Evolutionary conservation across 2,797 vertebrate species (phyloP).

Genomic region (Monodelphis domestica): DNA sequence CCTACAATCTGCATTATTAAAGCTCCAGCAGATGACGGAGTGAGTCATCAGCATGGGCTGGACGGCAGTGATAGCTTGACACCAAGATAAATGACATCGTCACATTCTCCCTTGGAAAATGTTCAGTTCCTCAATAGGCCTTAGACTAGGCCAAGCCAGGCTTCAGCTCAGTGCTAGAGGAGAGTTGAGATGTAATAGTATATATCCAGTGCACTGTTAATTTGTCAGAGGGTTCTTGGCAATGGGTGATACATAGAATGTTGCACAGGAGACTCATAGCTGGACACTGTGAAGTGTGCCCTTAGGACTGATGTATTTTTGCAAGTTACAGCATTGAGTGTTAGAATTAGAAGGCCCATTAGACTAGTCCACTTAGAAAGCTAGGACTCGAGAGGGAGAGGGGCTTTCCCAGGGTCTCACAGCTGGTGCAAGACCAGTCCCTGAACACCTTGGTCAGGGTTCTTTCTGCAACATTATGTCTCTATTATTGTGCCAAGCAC

Average conservation of each 20-base stretch:
- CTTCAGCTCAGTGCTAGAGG: neutral
- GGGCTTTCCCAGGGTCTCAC: neutral
- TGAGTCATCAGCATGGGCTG: conserved; percentile 6
- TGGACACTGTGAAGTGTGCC: neutral
- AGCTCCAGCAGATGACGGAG: neutral
- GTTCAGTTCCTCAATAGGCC: neutral
- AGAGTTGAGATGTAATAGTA: neutral
- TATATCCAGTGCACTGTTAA: too few relatives aligned
- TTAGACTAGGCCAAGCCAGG: neutral
- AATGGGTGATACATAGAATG: neutral
- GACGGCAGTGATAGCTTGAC: neutral
- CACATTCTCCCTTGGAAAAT: neutral
- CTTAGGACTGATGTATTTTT: neutral
- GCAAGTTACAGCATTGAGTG: neutral
- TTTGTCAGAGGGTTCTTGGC: neutral
- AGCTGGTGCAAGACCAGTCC: neutral
- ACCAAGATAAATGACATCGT: rapidly evolving
- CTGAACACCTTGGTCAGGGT: neutral
- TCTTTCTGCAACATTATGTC: neutral
- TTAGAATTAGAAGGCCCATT: neutral
- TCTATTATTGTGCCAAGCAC: neutral
- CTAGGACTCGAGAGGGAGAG: neutral
- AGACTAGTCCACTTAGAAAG: neutral
- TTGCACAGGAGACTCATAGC: neutral
- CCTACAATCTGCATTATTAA: conserved; percentile 41